Base-by-base conservation (phyloP, 2,113 vertebrate species). In the Gobiocypris rarus region DNA sequence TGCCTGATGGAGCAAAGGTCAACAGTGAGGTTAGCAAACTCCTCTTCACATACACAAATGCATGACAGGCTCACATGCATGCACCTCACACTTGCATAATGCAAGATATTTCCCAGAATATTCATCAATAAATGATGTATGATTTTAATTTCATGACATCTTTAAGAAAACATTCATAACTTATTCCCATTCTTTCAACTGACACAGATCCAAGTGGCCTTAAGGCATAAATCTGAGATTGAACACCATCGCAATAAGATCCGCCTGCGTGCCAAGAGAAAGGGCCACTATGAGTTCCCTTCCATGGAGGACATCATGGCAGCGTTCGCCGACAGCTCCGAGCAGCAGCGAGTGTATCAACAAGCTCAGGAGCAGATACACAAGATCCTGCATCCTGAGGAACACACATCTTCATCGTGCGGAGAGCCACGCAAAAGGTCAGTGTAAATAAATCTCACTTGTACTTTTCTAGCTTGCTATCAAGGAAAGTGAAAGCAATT, bases 241-340 rank as follows among this genome's bases (percentile, higher is more conserved):
- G 98, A 99, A 86, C 97, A 98, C 71, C 97, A 98, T 79, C 94
- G 98, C 79, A 99, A 99, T 90, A 99, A 99, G 91, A 97, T 99
- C 56, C 95, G 97, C 3, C 97, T 98, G 84, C 96, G 97, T 0
- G 97, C 97, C 65, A 99, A 99, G 92, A 95, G 98, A 81, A 96
- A 97, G 73, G 97, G 97, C 3, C 97, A 98, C 89, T 98, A 98
- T 0, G 98, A 99, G 61, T 99, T 99, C 83, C 98, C 97, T 0
- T 96, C 97, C 81, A 96, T 98, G 95, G 97, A 99, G 5, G 97
- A 99, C 31, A 94, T 99, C 82, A 93, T 94, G 93, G 93, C 94
- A 70, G 96, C 95, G 1, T 95, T 97, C 0, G 94, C 96, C 0
- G 97, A 99, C 61, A 95, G 95, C 58, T 95, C 95, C 14, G 97